These are phyloP conservation scores for Saguinus imperator DNA, from an alignment of 2,113 vertebrate genomes.

Conservation along the genomic window DNA sequence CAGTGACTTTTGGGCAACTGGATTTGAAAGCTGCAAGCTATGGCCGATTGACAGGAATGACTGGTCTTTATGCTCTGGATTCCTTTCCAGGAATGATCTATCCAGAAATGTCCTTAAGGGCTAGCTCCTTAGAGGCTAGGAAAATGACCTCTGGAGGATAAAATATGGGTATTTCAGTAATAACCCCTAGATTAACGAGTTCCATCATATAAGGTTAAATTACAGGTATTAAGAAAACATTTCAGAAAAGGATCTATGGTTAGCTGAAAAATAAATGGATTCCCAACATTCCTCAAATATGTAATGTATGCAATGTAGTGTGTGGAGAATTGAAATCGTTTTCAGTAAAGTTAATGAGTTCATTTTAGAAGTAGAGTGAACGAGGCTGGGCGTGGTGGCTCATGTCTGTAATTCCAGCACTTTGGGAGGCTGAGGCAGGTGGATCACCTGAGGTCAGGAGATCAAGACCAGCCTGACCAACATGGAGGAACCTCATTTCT, in stretches of 20 bases:
- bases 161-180: neutral
- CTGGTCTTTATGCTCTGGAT: neutral
- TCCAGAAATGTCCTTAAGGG: neutral
- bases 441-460: neutral
- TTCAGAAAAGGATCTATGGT: neutral
- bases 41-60: slow-evolving; percentile 17
- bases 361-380: neutral
- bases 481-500: neutral
- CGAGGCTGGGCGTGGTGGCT: neutral
- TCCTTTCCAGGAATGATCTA: slow-evolving; percentile 21
- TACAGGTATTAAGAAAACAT: neutral
- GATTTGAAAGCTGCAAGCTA: neutral
- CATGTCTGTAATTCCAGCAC: neutral
- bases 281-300: neutral
- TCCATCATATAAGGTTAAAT: slow-evolving; percentile 9
- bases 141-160: slow-evolving; percentile 11
- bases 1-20: neutral
- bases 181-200: neutral
- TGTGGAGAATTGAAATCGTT: slow-evolving; percentile 6
- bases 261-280: neutral
- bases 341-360: slow-evolving; percentile 35
- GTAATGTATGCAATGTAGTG: neutral
- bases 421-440: neutral
- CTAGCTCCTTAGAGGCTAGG: neutral
- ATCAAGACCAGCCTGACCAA: neutral